These are phyloP conservation scores for Neomicropteryx cornuta DNA, from an alignment of 1,140 invertebrate species.

Conservation along the genomic window DNA sequence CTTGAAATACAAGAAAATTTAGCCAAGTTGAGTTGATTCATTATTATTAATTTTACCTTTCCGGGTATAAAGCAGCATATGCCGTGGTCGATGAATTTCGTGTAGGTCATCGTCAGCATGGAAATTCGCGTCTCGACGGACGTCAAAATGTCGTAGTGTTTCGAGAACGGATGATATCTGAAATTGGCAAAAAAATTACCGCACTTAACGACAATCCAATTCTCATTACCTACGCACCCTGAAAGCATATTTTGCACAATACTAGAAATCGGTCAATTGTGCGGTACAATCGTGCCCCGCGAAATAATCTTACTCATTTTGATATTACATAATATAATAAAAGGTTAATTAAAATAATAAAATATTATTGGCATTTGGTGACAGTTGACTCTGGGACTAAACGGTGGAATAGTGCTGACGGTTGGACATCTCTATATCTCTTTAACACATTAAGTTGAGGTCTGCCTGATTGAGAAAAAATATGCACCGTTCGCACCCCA, in stretches of 20 bases:
- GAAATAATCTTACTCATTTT: too few species aligned
- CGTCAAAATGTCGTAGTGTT: constrained; percentile 80
- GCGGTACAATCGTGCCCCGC: too few species aligned
- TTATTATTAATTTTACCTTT: constrained; percentile 58
- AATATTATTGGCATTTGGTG: too few species aligned
- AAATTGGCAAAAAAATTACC: constrained; percentile 11
- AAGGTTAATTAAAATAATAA: too few species aligned
- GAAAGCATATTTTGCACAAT: neutral
- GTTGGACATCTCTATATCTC: too few species aligned
- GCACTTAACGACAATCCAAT: neutral
- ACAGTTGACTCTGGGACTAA: too few species aligned
- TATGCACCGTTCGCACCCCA: too few species aligned
- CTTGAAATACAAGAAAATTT: neutral
- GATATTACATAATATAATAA: too few species aligned
- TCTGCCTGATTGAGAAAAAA: too few species aligned
- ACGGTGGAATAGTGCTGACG: too few species aligned
- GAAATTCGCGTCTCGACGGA: constrained; percentile 85
- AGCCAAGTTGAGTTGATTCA: neutral
- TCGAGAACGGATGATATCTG: constrained; percentile 65
- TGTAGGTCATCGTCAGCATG: constrained; percentile 86
- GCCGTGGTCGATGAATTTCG: constrained; percentile 70
- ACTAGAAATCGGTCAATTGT: too few species aligned
- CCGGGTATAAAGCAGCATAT: constrained; percentile 90
- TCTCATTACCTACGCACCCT: neutral
- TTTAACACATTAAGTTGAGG: too few species aligned